Evolutionary conservation across 2,113 vertebrate genomes (phyloP), one percentile per base, ranked within the genome.

Genomic region (Hyla sarda): DNA sequence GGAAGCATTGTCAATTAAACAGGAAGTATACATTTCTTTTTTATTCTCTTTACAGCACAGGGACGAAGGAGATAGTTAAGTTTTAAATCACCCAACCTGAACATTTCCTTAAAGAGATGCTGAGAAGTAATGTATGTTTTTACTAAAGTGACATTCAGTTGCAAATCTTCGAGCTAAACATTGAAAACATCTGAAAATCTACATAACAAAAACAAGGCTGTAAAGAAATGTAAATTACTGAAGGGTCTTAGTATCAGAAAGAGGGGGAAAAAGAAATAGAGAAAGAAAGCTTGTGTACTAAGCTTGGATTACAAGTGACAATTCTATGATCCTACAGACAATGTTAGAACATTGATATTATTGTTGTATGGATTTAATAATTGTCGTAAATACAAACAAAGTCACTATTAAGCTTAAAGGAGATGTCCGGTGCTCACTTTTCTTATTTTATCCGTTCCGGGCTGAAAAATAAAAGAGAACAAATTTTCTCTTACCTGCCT

Each of bases 151-250:
- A 77, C 54, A 82, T 87, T 87, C 77, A 87, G 28, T 87, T 87
- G 78, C 85, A 87, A 87, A 87, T 82, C 37, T 58, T 25, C 34
- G 50, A 32, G 28, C 19, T 50, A n/a, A 25, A 47, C 45, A 82
- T 45, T 47, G 69, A 87, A 87, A 87, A 87, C 77, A 82, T 82
- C 50, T 25, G 47, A 50, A 34, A 87, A 87, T 87, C 78, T 87
- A 69, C 85, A 87, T 82, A 82, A 87, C 85, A 87, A 87, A 86
- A 74, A 30, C 56, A 14, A 30, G n/a, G 32, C 73, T 74, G 28
- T 34, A 87, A 87, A 87, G 67, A 87, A 87, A 87, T 82, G 85
- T 74, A 74, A 87, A 82, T 82, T 28, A 21, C 37, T 48, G 30
- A 62, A 58, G 67, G 25, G 60, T 47, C n/a, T 56, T 48, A 14